These are phyloP conservation scores for Cheirogaleus medius DNA, from an alignment of 2,113 vertebrate species.

Conservation along the genomic window DNA sequence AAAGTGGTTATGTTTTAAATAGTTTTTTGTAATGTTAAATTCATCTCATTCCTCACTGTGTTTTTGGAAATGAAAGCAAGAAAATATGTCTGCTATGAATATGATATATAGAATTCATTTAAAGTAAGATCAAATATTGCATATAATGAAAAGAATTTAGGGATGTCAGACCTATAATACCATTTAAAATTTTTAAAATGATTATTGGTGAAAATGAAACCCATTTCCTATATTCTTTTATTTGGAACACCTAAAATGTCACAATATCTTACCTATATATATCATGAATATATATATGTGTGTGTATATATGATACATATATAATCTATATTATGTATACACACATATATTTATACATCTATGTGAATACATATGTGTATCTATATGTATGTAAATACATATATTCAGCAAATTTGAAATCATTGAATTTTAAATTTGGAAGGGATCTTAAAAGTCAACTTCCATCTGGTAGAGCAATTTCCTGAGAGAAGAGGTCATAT, in stretches of 20 bases:
- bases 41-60: not conserved
- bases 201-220: not conserved
- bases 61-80: conserved; percentile 57
- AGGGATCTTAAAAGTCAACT: not conserved
- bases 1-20: conserved; percentile 10
- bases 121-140: not conserved
- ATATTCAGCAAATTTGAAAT: not conserved
- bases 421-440: not conserved
- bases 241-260: not conserved
- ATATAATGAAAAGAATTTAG: not conserved
- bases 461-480: not conserved
- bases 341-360: not conserved
- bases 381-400: not conserved
- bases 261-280: not conserved
- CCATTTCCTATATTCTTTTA: not conserved
- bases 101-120: not conserved
- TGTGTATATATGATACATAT: not conserved
- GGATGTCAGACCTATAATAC: not conserved
- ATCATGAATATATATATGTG: not conserved
- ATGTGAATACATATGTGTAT: not conserved
- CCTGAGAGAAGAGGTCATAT: not conserved
- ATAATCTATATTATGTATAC: not conserved
- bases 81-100: not conserved
- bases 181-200: not conserved
- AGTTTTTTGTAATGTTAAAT: not conserved